Evolutionary conservation across 2,888 invertebrate species (phyloP), one percentile per base, ranked within the genome.

Genomic region (Sarcophaga caerulescens): DNA sequence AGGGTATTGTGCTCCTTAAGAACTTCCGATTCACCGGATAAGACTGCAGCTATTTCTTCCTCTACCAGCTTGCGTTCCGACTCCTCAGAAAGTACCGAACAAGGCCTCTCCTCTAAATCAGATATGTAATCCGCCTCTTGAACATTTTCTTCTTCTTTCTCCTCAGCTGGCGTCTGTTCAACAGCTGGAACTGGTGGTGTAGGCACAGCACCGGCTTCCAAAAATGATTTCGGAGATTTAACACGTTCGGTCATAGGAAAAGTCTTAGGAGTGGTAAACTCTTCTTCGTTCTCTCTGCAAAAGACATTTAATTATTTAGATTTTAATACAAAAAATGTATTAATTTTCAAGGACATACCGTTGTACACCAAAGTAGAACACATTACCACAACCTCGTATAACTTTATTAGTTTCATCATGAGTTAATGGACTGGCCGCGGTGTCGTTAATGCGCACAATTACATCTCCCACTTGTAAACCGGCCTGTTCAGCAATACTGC

Each of bases 381-480:
- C 94, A 92, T 96, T 96, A 73, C 96, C 96, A 44, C 96, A 95
- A 77, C 94, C 93, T 71, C 95, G 93, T 85, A 98, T 95, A 80
- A 95, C 94, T 88, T 96, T 95, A 91, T 97, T 96, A 2, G 97
- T 97, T 89, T 96, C 95, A 63, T 96, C 95, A 91, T 98, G 98
- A 12, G 96, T 94, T 92, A 98, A 93, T 63, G 94, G 94, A 75
- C 94, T 94, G 11, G 97, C 95, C 69, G 95, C 94, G 59, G 94
- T 94, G 84, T 96, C 96, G 91, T 97, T 96, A 88, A 99, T 95
- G 88, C 95, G 95, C 59, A 97, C 94, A 88, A 99, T 95, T 59
- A 96, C 94, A 93, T 99, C 99, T n/a, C 98, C 98, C 17, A 96
- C 95, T 90, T 95, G 94, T 35, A 99, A 93, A 0, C 98, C 98